These are phyloP conservation scores for Heliangelus exortis DNA, from an alignment of 2,797 vertebrate species.

Conservation along the genomic window DNA sequence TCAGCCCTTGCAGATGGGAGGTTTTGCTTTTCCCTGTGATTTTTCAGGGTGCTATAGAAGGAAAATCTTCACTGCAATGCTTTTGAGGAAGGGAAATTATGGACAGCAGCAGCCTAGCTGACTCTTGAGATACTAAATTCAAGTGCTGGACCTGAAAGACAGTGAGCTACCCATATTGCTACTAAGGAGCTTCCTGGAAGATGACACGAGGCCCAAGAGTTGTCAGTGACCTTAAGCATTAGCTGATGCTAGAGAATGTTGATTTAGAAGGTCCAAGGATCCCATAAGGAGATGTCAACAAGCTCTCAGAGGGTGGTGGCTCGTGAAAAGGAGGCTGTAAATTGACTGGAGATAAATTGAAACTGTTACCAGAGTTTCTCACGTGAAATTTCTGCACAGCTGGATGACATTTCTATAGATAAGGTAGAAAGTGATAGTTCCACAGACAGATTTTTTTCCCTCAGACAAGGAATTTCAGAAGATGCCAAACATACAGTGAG, in stretches of 20 bases:
- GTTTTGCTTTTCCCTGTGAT: neutral
- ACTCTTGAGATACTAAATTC: neutral
- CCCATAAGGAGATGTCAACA: neutral
- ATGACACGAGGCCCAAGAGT: neutral
- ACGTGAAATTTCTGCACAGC: neutral
- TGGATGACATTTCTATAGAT: neutral
- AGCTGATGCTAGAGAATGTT: neutral
- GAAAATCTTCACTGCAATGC: neutral
- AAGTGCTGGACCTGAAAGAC: fast-evolving
- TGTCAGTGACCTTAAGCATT: neutral
- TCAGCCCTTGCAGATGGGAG: neutral
- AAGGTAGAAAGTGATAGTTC: neutral
- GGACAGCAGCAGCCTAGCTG: neutral
- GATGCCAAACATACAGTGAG: neutral
- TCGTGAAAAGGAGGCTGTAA: neutral
- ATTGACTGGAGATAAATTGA: neutral
- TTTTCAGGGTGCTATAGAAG: neutral
- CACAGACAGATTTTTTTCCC: neutral
- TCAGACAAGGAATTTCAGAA: neutral
- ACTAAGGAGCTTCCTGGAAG: neutral
- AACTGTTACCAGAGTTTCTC: neutral
- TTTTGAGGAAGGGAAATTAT: neutral
- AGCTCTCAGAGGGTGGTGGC: neutral
- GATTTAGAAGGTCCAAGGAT: neutral
- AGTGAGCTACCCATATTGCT: neutral